Conservation (phyloP, 23 tunicate species). For the Halocynthia roretzi region DNA sequence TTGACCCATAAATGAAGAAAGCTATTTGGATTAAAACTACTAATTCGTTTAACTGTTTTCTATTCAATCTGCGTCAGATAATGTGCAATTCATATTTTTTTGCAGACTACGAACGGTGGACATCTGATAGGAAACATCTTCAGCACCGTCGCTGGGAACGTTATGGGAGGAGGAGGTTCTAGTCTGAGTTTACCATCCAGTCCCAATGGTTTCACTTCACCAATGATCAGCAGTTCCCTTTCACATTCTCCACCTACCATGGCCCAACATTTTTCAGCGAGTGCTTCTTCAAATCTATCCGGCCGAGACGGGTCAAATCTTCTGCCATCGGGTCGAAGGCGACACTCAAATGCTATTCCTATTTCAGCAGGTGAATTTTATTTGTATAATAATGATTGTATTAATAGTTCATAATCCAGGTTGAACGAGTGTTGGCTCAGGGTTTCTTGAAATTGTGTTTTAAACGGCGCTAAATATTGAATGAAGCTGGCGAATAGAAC, state of each 20-base stretch:
- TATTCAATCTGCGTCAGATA: no score
- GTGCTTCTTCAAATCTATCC: conserved; percentile 7
- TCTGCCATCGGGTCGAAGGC: conserved; percentile 41
- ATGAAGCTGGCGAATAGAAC: no score
- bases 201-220: conserved; percentile 54
- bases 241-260: conserved; percentile 74
- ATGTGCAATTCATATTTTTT: neutral
- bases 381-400: neutral
- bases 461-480: no score
- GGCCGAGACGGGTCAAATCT: conserved; percentile 25
- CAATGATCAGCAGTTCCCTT: conserved; percentile 52
- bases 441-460: no score
- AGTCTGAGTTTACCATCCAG: conserved; percentile 70
- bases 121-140: conserved; percentile 21
- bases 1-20: no score
- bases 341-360: conserved; percentile 59
- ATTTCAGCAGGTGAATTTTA: conserved; percentile 66
- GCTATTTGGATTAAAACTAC: no score
- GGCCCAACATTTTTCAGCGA: conserved; percentile 19
- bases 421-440: no score
- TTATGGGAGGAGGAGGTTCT: conserved; percentile 18
- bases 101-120: conserved; percentile 17
- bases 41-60: no score
- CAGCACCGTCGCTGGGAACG: conserved; percentile 22
- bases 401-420: no score